Conservation (phyloP, 2,888 invertebrate species). For the Idaea biselata region DNA sequence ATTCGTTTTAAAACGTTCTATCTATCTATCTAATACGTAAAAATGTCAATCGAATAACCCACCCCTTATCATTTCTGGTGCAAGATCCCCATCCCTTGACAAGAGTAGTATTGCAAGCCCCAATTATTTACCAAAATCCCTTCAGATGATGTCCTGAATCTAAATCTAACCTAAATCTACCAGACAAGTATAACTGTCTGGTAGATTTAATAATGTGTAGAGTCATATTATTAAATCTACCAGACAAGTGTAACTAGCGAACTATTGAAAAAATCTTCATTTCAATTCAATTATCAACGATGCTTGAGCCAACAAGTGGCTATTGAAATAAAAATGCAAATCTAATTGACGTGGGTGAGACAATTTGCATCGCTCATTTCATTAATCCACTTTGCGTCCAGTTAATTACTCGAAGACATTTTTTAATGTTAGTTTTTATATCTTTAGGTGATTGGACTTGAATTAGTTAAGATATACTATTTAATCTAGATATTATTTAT, state of each 20-base stretch:
- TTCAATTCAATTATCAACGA: neutral
- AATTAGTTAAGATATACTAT: neutral
- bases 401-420: neutral
- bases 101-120: no score
- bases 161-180: neutral
- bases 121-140: no score
- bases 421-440: neutral
- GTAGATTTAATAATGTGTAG: no score
- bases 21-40: no score
- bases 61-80: no score
- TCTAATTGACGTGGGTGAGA: neutral
- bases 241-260: neutral
- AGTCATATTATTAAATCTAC: neutral
- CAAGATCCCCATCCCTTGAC: no score
- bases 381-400: neutral
- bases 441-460: neutral
- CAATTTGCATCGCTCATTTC: neutral
- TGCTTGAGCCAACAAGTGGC: neutral
- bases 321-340: conserved; percentile 1
- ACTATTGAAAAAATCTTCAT: neutral
- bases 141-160: no score
- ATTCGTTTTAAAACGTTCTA: no score
- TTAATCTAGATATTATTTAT: no score
- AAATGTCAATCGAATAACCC: no score
- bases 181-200: neutral